Evolutionary conservation across 2,113 vertebrate genomes (phyloP), one percentile per base, ranked within the genome.

Genomic region (Phylloscopus trochiloides): DNA sequence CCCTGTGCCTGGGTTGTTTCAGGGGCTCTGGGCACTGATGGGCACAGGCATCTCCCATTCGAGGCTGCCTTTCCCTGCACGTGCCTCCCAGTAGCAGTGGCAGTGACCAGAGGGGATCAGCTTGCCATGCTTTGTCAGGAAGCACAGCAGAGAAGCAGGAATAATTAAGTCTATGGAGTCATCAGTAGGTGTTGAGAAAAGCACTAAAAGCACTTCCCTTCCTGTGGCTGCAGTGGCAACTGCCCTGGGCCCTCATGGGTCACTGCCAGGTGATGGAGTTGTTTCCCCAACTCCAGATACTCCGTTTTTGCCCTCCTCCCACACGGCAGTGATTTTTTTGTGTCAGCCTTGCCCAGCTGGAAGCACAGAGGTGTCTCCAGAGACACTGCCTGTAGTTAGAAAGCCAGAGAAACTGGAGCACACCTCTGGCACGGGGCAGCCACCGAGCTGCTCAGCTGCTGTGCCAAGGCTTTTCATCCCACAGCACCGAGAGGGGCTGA

Each of bases 321-420:
- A 2, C 1, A 2, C 54, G 61, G 73, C 89, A 45, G 34, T 1
- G 51, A 63, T 38, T 40, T 63, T 90, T 90, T 29, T 95, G 86
- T 36, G 65, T 93, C 90, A 92, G 72, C 18, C 1, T 48, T 68
- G 82, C 94, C 72, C 82, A 50, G 85, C 87, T 93, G 92, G 89
- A 86, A 83, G 68, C 68, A 21, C 28, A 54, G 52, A 81, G 87
- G 63, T 21, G 38, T 75, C 96, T 86, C 76, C 38, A 10, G 96
- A 82, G 94, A n/a, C 15, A 11, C 89, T 85, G 81, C 52, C 36
- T n/a, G 48, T 24, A 7, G 24, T 26, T 50, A 17, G 74, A 55
- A 45, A 71, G 70, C 86, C 1, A 4, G 36, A 93, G 75, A 76
- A 93, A 91, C 51, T 89, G 8, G 94, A 90, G 73, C 67, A 28